phyloP scores from a whole-genome alignment of 1,140 invertebrate genomes.

The Hyphantria cunea region DNA sequence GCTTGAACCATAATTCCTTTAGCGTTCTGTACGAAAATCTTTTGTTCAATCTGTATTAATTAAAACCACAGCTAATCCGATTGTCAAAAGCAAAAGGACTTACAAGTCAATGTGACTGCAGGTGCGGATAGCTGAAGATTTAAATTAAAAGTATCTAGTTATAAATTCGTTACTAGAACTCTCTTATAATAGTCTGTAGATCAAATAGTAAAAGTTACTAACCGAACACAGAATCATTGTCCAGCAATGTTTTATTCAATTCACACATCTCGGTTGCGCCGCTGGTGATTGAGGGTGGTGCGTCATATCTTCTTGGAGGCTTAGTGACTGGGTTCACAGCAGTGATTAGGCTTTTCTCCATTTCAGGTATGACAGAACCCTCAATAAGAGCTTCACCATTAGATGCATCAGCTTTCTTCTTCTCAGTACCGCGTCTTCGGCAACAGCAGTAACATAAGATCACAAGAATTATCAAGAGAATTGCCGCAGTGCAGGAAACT shows the following conservation, averaged over 20 bases:
- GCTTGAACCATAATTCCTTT: too few relatives aligned
- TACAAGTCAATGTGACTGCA: too few relatives aligned
- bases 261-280: slow-evolving; percentile 90
- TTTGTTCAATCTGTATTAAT: too few relatives aligned
- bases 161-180: too few relatives aligned
- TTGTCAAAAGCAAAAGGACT: too few relatives aligned
- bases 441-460: slow-evolving; percentile 87
- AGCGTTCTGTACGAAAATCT: too few relatives aligned
- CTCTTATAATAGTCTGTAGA: background rate
- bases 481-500: slow-evolving; percentile 78
- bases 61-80: too few relatives aligned
- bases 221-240: slow-evolving; percentile 88
- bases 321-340: slow-evolving; percentile 92
- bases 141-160: too few relatives aligned
- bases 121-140: too few relatives aligned
- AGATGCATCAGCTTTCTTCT: slow-evolving; percentile 82
- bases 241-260: slow-evolving; percentile 89
- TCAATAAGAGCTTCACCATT: slow-evolving; percentile 84
- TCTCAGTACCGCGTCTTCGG: slow-evolving; percentile 79
- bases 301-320: slow-evolving; percentile 87
- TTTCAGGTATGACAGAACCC: slow-evolving; percentile 84
- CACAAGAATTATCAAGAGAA: slow-evolving; percentile 84
- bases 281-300: slow-evolving; percentile 85
- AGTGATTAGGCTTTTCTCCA: slow-evolving; percentile 90
- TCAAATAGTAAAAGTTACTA: too few relatives aligned